Evolutionary conservation across 2,113 vertebrate species (phyloP).

Genomic region (Neodon shergylaensis): DNA sequence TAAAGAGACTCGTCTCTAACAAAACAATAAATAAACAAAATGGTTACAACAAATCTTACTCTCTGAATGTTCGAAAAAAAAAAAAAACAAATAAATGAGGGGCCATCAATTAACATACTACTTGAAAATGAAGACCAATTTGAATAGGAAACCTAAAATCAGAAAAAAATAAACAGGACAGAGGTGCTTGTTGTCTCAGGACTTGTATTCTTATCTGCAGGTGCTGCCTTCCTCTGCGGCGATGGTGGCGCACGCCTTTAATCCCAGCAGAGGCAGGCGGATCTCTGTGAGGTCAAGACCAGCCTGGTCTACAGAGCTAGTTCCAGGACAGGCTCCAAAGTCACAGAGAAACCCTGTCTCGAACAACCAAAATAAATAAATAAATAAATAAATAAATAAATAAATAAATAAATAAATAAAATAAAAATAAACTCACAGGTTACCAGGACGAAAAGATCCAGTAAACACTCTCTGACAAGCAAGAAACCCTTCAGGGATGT

Average conservation of each 20-base stretch:
- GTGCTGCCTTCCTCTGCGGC: too few relatives aligned
- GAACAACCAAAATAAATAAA: too few relatives aligned
- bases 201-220: conserved; percentile 22
- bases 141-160: conserved; percentile 23
- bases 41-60: background rate
- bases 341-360: too few relatives aligned
- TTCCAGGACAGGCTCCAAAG: too few relatives aligned
- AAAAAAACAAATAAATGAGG: background rate
- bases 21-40: background rate
- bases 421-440: background rate
- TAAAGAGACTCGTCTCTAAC: background rate
- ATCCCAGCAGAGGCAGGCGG: too few relatives aligned
- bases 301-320: too few relatives aligned
- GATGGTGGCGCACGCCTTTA: too few relatives aligned
- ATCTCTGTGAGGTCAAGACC: too few relatives aligned
- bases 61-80: background rate
- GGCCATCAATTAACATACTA: conserved; percentile 13
- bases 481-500: conserved; percentile 7
- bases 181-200: background rate
- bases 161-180: background rate
- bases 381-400: too few relatives aligned
- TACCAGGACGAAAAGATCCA: background rate
- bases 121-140: conserved; percentile 29
- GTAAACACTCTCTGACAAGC: background rate
- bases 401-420: too few relatives aligned